Conservation (phyloP, 2,113 vertebrate genomes). For the Corydoras sp. region DNA sequence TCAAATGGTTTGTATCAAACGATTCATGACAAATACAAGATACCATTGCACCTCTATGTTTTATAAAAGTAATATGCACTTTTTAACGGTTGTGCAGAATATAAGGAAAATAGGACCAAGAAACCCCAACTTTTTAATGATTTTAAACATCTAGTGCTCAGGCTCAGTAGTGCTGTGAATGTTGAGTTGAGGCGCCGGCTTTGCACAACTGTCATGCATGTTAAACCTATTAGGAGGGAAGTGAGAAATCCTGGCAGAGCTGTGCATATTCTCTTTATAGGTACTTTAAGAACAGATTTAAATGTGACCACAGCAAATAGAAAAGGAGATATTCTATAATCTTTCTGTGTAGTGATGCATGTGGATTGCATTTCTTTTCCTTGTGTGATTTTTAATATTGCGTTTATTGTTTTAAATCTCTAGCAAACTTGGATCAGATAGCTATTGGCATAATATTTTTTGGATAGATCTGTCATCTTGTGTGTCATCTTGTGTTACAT, state of each 20-base stretch:
- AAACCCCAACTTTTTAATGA: background rate
- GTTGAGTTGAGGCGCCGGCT: background rate
- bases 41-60: too few relatives aligned
- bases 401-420: conserved; percentile 11
- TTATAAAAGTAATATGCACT: too few relatives aligned
- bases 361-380: background rate
- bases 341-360: background rate
- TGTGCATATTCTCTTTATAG: too few relatives aligned
- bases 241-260: background rate
- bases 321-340: background rate
- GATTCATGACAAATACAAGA: too few relatives aligned
- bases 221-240: background rate
- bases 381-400: conserved; percentile 21
- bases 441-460: conserved; percentile 10
- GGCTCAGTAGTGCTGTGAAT: background rate
- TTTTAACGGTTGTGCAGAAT: too few relatives aligned
- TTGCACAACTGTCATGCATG: background rate
- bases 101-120: too few relatives aligned
- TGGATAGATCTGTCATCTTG: background rate
- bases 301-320: background rate
- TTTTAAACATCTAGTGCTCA: background rate
- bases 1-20: too few relatives aligned
- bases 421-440: background rate
- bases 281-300: too few relatives aligned
- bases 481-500: conserved; percentile 2